Evolutionary conservation across 2,113 vertebrate species (phyloP).

Genomic region (Anguilla rostrata): DNA sequence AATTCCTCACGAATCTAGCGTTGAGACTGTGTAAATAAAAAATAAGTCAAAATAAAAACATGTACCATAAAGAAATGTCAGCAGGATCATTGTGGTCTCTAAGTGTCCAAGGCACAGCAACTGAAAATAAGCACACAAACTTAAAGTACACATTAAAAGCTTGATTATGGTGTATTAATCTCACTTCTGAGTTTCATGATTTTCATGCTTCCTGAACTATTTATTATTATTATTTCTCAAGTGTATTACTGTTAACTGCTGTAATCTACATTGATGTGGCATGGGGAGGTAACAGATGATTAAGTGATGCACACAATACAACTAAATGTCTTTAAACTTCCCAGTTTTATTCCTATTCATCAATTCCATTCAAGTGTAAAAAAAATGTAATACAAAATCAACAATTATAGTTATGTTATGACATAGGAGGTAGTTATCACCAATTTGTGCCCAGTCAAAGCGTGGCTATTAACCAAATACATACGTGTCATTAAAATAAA

Average conservation of each 20-base stretch:
- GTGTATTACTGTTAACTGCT: neutral
- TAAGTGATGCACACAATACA: no score
- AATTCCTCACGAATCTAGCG: no score
- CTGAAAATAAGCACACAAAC: neutral
- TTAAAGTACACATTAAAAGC: neutral
- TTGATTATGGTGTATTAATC: neutral
- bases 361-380: no score
- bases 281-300: neutral
- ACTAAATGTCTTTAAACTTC: no score
- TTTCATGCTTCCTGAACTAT: neutral
- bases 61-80: neutral
- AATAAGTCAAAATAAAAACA: neutral
- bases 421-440: no score
- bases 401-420: no score
- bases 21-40: neutral
- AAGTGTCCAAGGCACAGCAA: neutral
- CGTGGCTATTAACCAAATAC: no score
- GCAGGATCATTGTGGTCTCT: neutral
- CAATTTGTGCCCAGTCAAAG: no score
- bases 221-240: neutral
- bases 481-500: no score
- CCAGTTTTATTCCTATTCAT: no score
- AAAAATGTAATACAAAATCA: no score
- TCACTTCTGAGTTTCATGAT: neutral
- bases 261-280: neutral